phyloP scores from a whole-genome alignment of 2,797 vertebrate genomes.

The Coluber constrictor region DNA sequence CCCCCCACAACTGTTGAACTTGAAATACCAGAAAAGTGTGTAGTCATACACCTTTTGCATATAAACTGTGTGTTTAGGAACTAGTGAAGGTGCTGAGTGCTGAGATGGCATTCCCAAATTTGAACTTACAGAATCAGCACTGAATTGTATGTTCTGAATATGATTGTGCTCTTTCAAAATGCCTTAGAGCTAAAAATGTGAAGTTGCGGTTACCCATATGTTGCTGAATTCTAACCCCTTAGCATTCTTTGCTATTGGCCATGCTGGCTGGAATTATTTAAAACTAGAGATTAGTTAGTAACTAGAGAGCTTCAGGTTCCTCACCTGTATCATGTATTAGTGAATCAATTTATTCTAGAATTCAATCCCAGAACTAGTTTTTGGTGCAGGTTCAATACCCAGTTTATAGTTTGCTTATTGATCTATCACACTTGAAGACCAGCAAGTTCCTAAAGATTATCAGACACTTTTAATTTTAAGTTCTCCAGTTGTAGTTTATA shows the following conservation, averaged over 20 bases:
- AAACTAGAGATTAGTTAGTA: neutral
- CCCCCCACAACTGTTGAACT: conserved; percentile 44
- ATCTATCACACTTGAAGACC: neutral
- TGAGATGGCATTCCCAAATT: neutral
- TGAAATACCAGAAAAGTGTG: conserved; percentile 64
- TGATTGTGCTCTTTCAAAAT: neutral
- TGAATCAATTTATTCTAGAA: neutral
- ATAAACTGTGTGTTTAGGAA: neutral
- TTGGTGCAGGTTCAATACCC: neutral
- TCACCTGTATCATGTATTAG: neutral
- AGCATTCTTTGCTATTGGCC: neutral
- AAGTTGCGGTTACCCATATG: neutral
- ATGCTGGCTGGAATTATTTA: neutral
- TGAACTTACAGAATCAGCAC: neutral
- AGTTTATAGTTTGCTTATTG: neutral
- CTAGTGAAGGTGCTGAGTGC: neutral
- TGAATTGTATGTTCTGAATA: neutral
- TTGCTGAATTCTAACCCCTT: neutral
- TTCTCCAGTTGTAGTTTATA: neutral
- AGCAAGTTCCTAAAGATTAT: neutral
- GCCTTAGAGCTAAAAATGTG: neutral
- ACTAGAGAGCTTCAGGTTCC: neutral
- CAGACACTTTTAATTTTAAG: neutral
- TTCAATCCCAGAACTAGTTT: neutral
- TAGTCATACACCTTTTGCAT: neutral